Evolutionary conservation across 2,888 invertebrate species (phyloP).

Genomic region (Rhagophthalmus giganteus): DNA sequence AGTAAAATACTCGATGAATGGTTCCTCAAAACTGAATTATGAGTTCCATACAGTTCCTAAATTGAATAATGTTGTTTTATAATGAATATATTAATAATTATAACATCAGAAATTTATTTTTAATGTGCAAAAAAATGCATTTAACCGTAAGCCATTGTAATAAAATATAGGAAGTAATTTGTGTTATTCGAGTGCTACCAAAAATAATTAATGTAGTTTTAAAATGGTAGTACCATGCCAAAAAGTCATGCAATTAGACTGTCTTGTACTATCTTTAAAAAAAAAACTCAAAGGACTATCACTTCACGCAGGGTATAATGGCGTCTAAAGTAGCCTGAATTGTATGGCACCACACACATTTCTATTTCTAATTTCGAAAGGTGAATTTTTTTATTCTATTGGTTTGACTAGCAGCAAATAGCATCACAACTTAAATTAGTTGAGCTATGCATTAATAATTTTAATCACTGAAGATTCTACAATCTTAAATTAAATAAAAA

Average conservation of each 20-base stretch:
- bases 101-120: too few species aligned
- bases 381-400: slow-evolving; percentile 28
- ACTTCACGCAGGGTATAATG: slow-evolving; percentile 1
- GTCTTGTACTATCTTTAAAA: slow-evolving; percentile 4
- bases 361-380: slow-evolving; percentile 3
- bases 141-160: too few species aligned
- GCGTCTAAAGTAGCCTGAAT: slow-evolving; percentile 7
- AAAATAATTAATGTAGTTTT: slow-evolving; percentile 1
- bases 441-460: slow-evolving; percentile 19
- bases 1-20: too few species aligned
- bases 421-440: slow-evolving; percentile 27
- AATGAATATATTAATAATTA: too few species aligned
- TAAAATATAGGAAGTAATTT: too few species aligned
- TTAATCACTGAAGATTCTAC: slow-evolving; percentile 7
- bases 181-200: slow-evolving; percentile 7
- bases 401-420: slow-evolving; percentile 50
- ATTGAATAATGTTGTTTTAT: too few species aligned
- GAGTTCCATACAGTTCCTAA: too few species aligned
- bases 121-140: too few species aligned
- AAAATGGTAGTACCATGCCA: slow-evolving; percentile 14
- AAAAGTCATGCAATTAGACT: slow-evolving; percentile 17
- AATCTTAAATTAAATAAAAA: slow-evolving; percentile 22
- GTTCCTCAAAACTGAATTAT: too few species aligned
- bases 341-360: slow-evolving; percentile 20
- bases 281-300: slow-evolving; percentile 1